Evolutionary conservation across 2,888 invertebrate species (phyloP).

Genomic region (Cantharis flavilabris): DNA sequence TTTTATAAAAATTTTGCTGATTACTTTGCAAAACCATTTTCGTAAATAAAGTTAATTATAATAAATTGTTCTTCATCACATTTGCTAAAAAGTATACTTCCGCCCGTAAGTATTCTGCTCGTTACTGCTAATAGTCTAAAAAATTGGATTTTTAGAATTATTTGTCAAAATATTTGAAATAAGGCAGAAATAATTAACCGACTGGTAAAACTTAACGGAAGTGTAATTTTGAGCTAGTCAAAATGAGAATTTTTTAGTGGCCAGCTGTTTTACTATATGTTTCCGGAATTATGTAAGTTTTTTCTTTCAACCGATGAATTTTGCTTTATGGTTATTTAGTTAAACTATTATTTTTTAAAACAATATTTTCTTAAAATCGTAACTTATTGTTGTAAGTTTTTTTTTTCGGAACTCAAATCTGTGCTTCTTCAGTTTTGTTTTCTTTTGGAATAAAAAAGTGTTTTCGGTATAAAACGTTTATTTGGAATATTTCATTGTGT

Average conservation of each 20-base stretch:
- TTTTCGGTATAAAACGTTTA: neutral
- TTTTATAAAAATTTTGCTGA: neutral
- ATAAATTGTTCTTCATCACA: neutral
- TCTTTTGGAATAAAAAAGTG: neutral
- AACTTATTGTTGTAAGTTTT: neutral
- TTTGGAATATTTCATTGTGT: neutral
- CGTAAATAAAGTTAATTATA: neutral
- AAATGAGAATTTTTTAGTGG: slow-evolving; percentile 3
- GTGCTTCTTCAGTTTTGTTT: neutral
- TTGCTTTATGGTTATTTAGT: neutral
- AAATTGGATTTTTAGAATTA: neutral
- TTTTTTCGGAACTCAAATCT: neutral
- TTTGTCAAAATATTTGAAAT: neutral
- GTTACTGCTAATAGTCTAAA: neutral
- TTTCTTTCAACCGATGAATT: neutral
- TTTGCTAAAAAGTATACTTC: neutral
- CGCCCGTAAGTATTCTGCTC: neutral
- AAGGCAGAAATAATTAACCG: neutral
- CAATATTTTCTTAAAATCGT: neutral
- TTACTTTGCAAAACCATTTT: neutral
- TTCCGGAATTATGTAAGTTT: neutral
- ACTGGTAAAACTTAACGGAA: slow-evolving; percentile 1
- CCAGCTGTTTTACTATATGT: neutral
- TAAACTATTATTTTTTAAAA: neutral
- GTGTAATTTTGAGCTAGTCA: slow-evolving; percentile 1